Evolutionary conservation across 2,888 invertebrate genomes (phyloP).

Genomic region (Drosophila tripunctata): DNA sequence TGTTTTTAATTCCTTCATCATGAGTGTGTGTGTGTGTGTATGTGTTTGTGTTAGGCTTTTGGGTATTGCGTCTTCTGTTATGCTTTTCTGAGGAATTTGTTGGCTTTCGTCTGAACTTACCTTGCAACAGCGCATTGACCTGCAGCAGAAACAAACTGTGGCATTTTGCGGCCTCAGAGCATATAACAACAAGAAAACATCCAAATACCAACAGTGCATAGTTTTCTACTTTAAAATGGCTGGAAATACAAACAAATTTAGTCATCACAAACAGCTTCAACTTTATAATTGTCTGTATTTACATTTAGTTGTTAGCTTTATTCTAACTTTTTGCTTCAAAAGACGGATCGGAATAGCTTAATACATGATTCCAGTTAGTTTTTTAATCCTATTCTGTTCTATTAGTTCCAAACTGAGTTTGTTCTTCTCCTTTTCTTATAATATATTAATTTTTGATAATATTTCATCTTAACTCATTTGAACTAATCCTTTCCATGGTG

Average conservation of each 20-base stretch:
- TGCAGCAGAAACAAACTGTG: conserved; percentile 22
- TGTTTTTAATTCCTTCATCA: conserved; percentile 71
- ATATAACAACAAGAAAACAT: conserved; percentile 1
- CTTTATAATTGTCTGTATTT: not conserved
- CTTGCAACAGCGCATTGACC: conserved; percentile 73
- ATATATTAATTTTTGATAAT: not conserved
- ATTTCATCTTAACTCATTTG: not conserved
- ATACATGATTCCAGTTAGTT: too few species aligned
- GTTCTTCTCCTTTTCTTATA: too few species aligned
- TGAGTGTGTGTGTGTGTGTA: conserved; percentile 2
- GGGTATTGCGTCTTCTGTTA: conserved; percentile 40
- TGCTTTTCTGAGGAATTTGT: conserved; percentile 61
- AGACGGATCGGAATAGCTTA: too few species aligned
- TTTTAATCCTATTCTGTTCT: too few species aligned
- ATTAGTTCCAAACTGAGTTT: not conserved
- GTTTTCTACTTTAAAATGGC: conserved; percentile 10
- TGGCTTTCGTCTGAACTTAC: conserved; percentile 59
- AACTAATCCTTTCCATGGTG: not conserved
- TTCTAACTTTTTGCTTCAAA: not conserved
- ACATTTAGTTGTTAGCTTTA: not conserved
- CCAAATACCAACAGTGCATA: conserved; percentile 22
- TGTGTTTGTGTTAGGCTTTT: conserved; percentile 14
- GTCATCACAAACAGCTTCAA: not conserved
- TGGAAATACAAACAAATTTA: not conserved
- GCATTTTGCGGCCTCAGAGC: conserved; percentile 2